Conservation (phyloP, 2,113 vertebrate genomes). For the Motacilla tschutschensis region DNA sequence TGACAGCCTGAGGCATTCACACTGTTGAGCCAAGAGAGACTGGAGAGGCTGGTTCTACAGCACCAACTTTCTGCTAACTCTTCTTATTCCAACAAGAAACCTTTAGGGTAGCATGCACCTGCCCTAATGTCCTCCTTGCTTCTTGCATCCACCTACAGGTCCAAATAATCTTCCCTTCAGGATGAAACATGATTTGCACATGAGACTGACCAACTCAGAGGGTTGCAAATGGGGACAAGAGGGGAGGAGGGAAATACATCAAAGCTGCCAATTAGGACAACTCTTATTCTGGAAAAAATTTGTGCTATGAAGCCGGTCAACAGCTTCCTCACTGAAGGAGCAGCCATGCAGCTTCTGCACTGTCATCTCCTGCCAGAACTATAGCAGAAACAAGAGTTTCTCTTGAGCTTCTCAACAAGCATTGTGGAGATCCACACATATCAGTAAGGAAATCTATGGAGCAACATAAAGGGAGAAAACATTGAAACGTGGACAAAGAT, state of each 20-base stretch:
- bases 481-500: accelerated
- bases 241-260: not conserved
- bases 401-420: not conserved
- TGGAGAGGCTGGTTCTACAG: not conserved
- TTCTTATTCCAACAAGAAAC: not conserved
- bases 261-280: not conserved
- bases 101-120: not conserved
- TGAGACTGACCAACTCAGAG: not conserved
- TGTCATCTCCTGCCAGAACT: not conserved
- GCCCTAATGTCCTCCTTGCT: not conserved
- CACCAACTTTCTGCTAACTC: slow-evolving; percentile 2
- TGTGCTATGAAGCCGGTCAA: not conserved
- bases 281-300: not conserved
- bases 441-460: not conserved
- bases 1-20: not conserved
- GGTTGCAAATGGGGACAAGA: not conserved
- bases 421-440: accelerated
- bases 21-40: slow-evolving; percentile 3
- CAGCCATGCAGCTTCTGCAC: not conserved
- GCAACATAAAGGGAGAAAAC: not conserved
- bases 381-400: not conserved
- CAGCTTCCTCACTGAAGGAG: not conserved
- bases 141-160: not conserved
- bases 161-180: not conserved
- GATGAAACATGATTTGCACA: not conserved